Evolutionary conservation across 1,140 invertebrate genomes (phyloP).

Genomic region (Micrasema minimum): DNA sequence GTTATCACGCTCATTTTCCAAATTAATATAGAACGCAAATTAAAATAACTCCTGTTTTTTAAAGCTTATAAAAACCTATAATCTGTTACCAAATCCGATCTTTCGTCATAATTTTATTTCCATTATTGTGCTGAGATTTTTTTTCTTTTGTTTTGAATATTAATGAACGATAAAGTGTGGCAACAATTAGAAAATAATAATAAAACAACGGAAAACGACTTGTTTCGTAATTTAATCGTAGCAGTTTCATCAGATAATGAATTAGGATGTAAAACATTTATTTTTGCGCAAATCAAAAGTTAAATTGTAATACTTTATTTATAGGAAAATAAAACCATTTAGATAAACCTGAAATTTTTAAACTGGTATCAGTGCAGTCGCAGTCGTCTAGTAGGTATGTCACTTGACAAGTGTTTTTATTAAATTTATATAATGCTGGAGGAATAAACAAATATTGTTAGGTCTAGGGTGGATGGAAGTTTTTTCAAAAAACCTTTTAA

Average conservation of each 20-base stretch:
- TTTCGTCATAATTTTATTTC: constrained; percentile 1
- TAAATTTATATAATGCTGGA: too few relatives aligned
- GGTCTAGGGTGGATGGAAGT: too few relatives aligned
- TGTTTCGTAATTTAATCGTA: background rate
- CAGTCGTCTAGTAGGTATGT: too few relatives aligned
- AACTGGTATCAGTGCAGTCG: too few relatives aligned
- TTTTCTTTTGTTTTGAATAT: constrained; percentile 20
- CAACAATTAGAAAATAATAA: constrained; percentile 11
- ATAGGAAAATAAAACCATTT: too few relatives aligned
- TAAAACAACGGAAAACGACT: constrained; percentile 5
- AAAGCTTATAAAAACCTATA: constrained; percentile 12
- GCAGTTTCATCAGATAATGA: constrained; percentile 1
- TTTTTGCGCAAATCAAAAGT: too few relatives aligned
- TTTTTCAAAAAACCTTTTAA: too few relatives aligned
- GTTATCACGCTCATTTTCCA: background rate
- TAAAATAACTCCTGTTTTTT: constrained; percentile 7
- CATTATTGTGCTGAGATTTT: constrained; percentile 14
- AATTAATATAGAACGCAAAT: constrained; percentile 12
- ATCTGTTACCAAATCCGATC: constrained; percentile 7
- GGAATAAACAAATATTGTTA: too few relatives aligned
- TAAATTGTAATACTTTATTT: too few relatives aligned
- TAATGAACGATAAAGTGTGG: constrained; percentile 3
- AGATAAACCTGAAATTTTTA: too few relatives aligned
- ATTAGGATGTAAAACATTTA: too few relatives aligned
- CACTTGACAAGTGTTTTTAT: too few relatives aligned